Evolutionary conservation across 2,113 vertebrate genomes (phyloP).

Genomic region (Prunella fulvescens): DNA sequence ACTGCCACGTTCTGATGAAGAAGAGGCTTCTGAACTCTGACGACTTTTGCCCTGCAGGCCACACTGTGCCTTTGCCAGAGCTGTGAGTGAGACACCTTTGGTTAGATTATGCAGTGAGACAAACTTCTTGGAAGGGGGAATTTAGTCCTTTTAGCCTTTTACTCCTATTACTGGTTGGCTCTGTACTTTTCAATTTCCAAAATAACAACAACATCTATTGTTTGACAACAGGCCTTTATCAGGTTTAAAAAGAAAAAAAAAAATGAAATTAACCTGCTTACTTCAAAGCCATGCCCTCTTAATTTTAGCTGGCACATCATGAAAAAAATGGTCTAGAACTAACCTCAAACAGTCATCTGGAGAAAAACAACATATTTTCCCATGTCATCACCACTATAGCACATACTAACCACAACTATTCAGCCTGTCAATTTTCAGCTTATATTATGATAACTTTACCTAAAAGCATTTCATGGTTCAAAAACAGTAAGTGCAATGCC

Average conservation of each 20-base stretch:
- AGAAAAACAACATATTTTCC: constrained; percentile 42
- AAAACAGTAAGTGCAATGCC: constrained; percentile 56
- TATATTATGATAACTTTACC: constrained; percentile 58
- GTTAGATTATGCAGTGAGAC: background rate
- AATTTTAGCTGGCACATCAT: constrained; percentile 21
- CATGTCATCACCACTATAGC: constrained; percentile 38
- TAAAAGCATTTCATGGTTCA: constrained; percentile 46
- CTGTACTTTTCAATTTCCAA: background rate
- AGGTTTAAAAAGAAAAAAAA: background rate
- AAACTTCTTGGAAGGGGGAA: background rate
- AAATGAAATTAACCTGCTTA: constrained; percentile 21
- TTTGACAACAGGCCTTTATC: background rate
- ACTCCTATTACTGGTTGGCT: background rate
- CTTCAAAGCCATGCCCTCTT: constrained; percentile 17
- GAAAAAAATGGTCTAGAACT: constrained; percentile 37
- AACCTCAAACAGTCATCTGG: constrained; percentile 34
- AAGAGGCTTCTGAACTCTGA: background rate
- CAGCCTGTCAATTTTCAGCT: constrained; percentile 49
- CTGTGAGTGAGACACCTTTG: background rate
- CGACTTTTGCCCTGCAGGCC: background rate
- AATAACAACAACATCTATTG: background rate
- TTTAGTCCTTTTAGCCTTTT: background rate
- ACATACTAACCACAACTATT: constrained; percentile 22
- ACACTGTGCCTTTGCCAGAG: background rate
- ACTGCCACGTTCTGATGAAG: background rate